Evolutionary conservation across 2,888 invertebrate genomes (phyloP), one percentile per base, ranked within the genome.

Genomic region (Eudasyphora cyanicolor): DNA sequence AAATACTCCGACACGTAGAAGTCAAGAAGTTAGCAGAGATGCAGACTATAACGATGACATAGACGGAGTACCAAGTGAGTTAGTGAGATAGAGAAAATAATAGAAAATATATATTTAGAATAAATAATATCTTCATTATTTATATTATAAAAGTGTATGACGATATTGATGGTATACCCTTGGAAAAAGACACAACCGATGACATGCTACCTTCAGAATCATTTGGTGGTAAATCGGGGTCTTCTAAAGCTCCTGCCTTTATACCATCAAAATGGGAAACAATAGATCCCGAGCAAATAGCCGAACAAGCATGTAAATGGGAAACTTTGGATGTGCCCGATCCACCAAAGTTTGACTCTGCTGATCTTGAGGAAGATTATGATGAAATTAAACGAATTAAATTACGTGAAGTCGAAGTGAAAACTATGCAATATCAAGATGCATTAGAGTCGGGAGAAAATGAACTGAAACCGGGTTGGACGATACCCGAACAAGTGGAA

Each of bases 181-280:
- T 96, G 89, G 94, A 94, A 85, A 92, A 92, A 57, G 29, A 76
- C 27, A 29, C 60, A 6, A 73, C 74, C 0, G 62, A 57, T 42
- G 81, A 84, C 21, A 24, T 29, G 7, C 35, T 74, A 10, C 17
- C 60, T 54, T 12, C 67, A 19, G 84, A 84, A 19, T 8, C 45
- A 0, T 79, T 74, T n/a, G n/a, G 29, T n/a, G 88, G 85, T 89
- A 82, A 75, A 27, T 32, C 5, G 0, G n/a, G 32, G 1, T 35
- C 76, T 10, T 74, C 83, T 0, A 90, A 89, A 79, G 54, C 94
- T 81, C 95, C 95, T 0, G 95, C 95, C 14, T 97, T 98, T 93
- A 96, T 98, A 79, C 96, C 97, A 8, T 98, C 98, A 1, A 97
- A 98, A 91, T 99, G 99, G 99, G 98, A 99, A 94, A 96, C 96